phyloP scores from a whole-genome alignment of 2,113 vertebrate species.

The Pygathrix nemaeus region DNA sequence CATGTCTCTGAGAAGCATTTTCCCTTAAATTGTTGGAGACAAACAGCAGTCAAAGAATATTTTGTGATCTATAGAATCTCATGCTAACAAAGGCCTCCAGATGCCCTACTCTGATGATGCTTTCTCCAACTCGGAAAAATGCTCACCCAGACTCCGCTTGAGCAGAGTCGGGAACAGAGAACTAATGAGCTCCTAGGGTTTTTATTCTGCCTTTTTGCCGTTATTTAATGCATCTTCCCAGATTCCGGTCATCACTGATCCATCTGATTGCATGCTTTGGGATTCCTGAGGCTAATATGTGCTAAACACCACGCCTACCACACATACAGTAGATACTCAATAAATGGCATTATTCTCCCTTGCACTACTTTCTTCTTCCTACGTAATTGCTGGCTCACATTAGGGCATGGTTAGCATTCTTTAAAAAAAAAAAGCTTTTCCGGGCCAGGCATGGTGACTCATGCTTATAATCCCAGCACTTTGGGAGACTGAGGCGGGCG shows the following conservation, averaged over 20 bases:
- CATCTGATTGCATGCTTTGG: neutral
- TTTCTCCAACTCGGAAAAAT: neutral
- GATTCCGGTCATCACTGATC: neutral
- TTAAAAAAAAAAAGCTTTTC: neutral
- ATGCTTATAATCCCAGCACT: too few species aligned
- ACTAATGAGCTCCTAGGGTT: neutral
- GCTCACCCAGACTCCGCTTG: neutral
- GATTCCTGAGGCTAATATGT: neutral
- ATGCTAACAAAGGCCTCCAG: neutral
- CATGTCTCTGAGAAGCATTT: neutral
- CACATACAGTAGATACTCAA: neutral
- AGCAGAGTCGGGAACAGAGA: neutral
- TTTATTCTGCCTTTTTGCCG: neutral
- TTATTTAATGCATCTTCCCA: neutral
- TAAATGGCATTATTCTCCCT: neutral
- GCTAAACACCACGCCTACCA: neutral
- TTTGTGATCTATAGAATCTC: neutral
- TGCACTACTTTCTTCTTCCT: neutral
- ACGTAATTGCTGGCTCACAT: neutral
- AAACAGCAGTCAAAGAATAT: neutral
- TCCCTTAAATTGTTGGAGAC: neutral
- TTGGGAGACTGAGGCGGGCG: too few species aligned
- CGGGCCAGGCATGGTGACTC: too few species aligned
- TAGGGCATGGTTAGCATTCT: neutral
- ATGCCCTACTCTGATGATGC: neutral